A percentile compares a stretch with the other conserved stretches of the same genome.
phyloP scores from a whole-genome alignment of 2,797 vertebrate species.

The Linurgus olivaceus region DNA sequence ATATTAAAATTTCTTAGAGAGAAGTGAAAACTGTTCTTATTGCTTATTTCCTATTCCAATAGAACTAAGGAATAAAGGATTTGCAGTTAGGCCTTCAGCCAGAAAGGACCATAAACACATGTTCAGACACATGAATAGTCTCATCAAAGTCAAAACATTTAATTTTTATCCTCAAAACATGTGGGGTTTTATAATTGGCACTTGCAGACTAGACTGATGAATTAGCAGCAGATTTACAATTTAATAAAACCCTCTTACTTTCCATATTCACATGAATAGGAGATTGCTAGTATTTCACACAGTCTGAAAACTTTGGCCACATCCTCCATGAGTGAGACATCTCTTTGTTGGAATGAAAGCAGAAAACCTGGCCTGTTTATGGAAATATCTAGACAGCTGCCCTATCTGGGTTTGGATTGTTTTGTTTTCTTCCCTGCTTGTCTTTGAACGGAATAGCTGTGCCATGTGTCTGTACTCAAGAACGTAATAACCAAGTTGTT shows the following conservation, averaged over 20 bases:
- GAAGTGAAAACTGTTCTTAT: background rate
- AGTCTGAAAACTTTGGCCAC: background rate
- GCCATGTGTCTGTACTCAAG: background rate
- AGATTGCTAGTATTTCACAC: background rate
- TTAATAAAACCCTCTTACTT: background rate
- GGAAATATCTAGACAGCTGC: background rate
- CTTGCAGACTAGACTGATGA: background rate
- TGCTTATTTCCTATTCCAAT: background rate
- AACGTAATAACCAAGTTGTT: background rate
- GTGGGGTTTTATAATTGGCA: background rate
- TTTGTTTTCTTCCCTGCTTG: background rate
- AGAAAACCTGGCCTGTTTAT: background rate
- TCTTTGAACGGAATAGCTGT: background rate
- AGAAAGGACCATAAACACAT: background rate
- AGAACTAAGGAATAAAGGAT: background rate
- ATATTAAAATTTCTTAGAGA: background rate
- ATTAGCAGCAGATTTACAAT: background rate
- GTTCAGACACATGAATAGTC: background rate
- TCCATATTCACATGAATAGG: background rate
- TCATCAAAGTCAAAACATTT: constrained; percentile 6
- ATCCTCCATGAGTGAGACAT: background rate
- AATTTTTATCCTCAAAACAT: constrained; percentile 3
- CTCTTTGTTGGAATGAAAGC: background rate
- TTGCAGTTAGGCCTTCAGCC: background rate
- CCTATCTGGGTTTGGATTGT: background rate